Evolutionary conservation across 2,888 invertebrate species (phyloP).

Genomic region (Drosophila fungiperda): DNA sequence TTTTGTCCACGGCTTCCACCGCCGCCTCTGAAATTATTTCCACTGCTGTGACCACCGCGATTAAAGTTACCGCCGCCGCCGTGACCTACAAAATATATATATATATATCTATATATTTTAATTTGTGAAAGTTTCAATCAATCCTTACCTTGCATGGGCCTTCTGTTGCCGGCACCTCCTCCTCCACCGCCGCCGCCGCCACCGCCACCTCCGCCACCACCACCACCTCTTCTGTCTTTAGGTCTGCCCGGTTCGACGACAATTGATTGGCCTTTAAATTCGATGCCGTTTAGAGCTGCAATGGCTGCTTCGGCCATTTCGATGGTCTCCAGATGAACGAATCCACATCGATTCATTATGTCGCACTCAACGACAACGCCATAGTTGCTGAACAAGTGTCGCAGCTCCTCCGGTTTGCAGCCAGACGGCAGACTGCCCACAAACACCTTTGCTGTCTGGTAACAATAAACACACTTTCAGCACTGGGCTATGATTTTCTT

Average conservation of each 20-base stretch:
- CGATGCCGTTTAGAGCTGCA: slow-evolving; percentile 91
- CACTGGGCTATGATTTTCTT: not conserved
- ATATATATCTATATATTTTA: not conserved
- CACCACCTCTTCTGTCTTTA: slow-evolving; percentile 87
- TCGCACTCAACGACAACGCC: slow-evolving; percentile 97
- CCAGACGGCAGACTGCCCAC: slow-evolving; percentile 96
- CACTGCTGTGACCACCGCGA: slow-evolving; percentile 71
- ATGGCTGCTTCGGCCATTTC: slow-evolving; percentile 94
- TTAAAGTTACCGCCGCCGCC: slow-evolving; percentile 45
- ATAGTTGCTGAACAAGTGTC: slow-evolving; percentile 93
- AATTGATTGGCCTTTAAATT: slow-evolving; percentile 93
- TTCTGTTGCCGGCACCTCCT: slow-evolving; percentile 45
- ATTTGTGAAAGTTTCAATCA: no score
- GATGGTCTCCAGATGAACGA: slow-evolving; percentile 94
- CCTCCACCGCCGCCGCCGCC: slow-evolving; percentile 85
- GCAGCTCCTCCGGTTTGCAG: slow-evolving; percentile 92
- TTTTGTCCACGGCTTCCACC: slow-evolving; percentile 36
- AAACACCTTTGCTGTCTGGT: slow-evolving; percentile 92
- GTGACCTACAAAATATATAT: slow-evolving; percentile 8
- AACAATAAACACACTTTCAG: not conserved
- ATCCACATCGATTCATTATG: slow-evolving; percentile 97
- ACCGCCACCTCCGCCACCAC: slow-evolving; percentile 84
- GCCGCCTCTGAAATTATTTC: slow-evolving; percentile 51
- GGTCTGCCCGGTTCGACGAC: slow-evolving; percentile 93
- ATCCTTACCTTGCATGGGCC: slow-evolving; percentile 51